These are phyloP conservation scores for Salvelinus sp. DNA, from an alignment of 2,113 vertebrate species.

Conservation along the genomic window DNA sequence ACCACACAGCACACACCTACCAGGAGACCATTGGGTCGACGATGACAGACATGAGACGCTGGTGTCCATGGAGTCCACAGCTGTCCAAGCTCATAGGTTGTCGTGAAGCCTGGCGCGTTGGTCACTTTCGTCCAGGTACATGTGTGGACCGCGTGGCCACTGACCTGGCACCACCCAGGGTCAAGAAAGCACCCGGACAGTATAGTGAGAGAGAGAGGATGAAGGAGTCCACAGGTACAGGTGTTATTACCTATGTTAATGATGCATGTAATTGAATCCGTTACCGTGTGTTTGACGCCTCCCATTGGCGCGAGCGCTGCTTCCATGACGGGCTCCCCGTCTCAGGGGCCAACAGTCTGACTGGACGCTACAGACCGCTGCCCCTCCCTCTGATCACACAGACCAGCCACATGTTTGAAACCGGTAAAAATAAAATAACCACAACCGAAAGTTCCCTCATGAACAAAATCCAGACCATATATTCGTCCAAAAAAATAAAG, in stretches of 20 bases:
- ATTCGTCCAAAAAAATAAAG: too few species aligned
- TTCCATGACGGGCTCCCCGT: conserved; percentile 30
- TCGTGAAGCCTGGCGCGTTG: conserved; percentile 85
- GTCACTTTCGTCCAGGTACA: conserved; percentile 88
- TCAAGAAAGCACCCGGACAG: conserved; percentile 18
- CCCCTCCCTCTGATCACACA: conserved; percentile 48
- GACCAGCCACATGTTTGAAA: conserved; percentile 65
- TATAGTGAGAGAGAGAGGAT: neutral
- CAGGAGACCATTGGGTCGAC: conserved; percentile 94
- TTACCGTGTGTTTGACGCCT: conserved; percentile 46
- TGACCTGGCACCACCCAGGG: conserved; percentile 56
- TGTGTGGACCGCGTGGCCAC: conserved; percentile 87
- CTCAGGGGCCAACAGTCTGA: conserved; percentile 33
- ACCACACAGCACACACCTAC: conserved; percentile 59
- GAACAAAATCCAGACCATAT: too few species aligned
- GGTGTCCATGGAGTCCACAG: conserved; percentile 92
- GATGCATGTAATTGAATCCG: neutral
- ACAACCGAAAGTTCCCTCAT: too few species aligned
- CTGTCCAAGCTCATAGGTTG: conserved; percentile 89
- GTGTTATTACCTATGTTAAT: neutral
- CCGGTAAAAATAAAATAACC: neutral
- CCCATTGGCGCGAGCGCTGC: conserved; percentile 11
- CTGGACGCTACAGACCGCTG: conserved; percentile 30
- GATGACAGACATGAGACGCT: conserved; percentile 96
- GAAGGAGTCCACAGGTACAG: neutral